Conservation (phyloP, 37 sponge, comb jelly and placozoan species). For the Spongilla lacustris region DNA sequence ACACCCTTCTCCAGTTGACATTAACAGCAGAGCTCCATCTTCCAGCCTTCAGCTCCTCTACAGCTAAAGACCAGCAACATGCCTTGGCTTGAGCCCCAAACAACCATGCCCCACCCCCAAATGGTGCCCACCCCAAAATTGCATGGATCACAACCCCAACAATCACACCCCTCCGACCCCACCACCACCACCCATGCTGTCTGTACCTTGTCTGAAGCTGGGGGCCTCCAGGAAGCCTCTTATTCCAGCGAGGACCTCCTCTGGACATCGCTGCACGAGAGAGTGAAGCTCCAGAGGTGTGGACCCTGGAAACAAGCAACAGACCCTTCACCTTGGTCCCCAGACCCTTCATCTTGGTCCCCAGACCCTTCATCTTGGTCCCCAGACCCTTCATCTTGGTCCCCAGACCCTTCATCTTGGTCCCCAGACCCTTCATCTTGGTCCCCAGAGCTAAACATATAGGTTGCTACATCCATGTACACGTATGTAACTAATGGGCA, state of each 20-base stretch:
- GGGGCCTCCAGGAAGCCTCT: slow-evolving; percentile 49
- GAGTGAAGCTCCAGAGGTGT: slow-evolving; percentile 16
- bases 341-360: no score
- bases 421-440: no score
- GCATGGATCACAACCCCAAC: no score
- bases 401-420: no score
- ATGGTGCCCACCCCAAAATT: no score
- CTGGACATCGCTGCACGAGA: slow-evolving; percentile 22
- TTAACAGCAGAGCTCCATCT: background rate
- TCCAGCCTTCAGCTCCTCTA: background rate
- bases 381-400: no score
- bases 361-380: no score
- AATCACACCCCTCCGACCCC: no score
- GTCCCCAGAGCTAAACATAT: no score
- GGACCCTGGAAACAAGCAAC: background rate
- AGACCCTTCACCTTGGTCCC: no score
- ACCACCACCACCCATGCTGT: background rate
- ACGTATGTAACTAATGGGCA: no score
- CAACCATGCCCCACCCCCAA: background rate
- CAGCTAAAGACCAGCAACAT: background rate
- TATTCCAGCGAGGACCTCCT: slow-evolving; percentile 46
- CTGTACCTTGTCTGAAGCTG: slow-evolving; percentile 51
- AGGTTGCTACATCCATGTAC: no score
- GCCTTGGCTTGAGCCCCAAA: slow-evolving; percentile 10
- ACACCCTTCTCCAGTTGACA: background rate